Evolutionary conservation across 64 coral and sea anemone genomes (phyloP), one percentile per base, ranked within the genome.

Genomic region (Orbicella faveolata): DNA sequence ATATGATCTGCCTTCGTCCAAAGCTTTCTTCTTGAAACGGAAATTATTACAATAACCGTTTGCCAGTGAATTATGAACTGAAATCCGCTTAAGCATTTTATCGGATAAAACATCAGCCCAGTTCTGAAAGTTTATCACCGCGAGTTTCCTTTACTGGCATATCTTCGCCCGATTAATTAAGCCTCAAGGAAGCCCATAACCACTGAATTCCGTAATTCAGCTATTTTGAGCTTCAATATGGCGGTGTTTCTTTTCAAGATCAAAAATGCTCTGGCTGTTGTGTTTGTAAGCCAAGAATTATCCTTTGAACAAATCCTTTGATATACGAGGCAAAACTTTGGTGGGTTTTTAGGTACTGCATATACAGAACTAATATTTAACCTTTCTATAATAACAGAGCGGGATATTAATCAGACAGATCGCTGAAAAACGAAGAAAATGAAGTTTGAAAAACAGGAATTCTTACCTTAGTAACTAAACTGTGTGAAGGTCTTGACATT

Each of bases 401-500:
- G 4, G n/a, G n/a, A 26, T 25, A 70, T 26, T 6, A 1, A 70
- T 10, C n/a, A 25, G 67, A 11, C n/a, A 70, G 1, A 26, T n/a
- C 4, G 9, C 25, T n/a, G 66, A 10, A 25, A 69, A 69, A n/a
- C 66, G 25, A 69, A 69, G 9, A 70, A 33, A 36, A 81, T 19
- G 2, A 21, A 78, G 1, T n/a, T 6, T 6, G 44, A 78, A 16
- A 34, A 34, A 61, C 6, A 80, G 9, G 63, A 63, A 26, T 9
- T 11, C 30, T 36, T 63, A 81, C 79, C 79, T 81, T 18, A 5
- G 54, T 36, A 8, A 61, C 26, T 35, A 30, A 26, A 36, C 67
- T n/a, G 21, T 63, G 55, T 63, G 19, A 81, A 81, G 64, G 63
- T 81, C 79, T 62, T 63, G 26, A 35, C 57, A 16, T 81, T 63